Conservation (phyloP, 2,797 vertebrate species). For the Pitangus sulphuratus region DNA sequence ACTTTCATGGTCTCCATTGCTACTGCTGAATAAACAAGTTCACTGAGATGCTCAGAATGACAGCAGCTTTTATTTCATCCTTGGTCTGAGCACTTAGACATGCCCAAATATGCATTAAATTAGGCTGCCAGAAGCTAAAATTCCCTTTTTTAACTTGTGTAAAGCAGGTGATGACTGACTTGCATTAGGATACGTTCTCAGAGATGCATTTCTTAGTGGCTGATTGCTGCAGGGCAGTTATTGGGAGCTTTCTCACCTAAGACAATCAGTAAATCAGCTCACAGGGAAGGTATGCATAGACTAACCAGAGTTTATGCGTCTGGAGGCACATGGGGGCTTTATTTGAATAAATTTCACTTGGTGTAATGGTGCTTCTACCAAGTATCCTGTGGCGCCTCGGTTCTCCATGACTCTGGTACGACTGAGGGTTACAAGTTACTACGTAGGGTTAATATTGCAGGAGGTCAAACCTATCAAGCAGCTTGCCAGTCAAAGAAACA, state of each 20-base stretch:
- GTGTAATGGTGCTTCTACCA: background rate
- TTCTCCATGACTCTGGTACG: background rate
- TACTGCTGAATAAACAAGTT: background rate
- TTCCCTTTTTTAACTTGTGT: background rate
- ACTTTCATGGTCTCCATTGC: background rate
- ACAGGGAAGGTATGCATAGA: background rate
- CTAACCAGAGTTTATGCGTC: background rate
- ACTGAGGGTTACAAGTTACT: background rate
- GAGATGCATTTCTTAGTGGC: background rate
- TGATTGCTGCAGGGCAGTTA: background rate
- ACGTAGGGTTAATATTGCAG: background rate
- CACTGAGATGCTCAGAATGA: background rate
- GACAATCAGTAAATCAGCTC: background rate
- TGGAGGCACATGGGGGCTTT: fast-evolving
- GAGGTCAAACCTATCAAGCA: background rate
- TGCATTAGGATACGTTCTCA: background rate
- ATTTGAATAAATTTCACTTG: background rate
- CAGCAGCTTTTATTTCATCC: background rate
- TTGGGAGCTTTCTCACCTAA: background rate
- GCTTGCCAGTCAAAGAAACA: background rate
- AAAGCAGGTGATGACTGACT: background rate
- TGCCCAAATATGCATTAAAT: background rate
- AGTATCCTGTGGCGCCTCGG: fast-evolving
- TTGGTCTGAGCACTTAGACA: background rate
- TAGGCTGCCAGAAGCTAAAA: background rate